Base-by-base conservation (phyloP, 2,797 vertebrate species). In the Craterocephalus amniculus region DNA sequence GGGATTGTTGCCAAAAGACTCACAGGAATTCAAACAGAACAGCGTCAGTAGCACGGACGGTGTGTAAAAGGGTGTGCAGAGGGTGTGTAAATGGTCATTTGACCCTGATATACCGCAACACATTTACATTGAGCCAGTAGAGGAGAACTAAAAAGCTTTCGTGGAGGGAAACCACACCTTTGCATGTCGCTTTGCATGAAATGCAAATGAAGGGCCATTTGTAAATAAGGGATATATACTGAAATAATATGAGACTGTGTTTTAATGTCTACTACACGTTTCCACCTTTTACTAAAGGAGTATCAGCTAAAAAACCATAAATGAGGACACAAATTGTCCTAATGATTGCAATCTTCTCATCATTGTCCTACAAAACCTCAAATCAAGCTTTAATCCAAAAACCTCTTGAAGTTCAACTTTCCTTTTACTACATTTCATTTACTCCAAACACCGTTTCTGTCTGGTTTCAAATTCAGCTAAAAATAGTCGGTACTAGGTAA, bases 161-260 rank as follows among this genome's bases (percentile, higher is more conserved):
- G 18, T 1, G 45, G 31, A 75, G 12, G 32, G 56, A 86, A 76
- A 67, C 80, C 80, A 8, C 80, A 63, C 29, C 45, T 86, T 85
- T 83, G 81, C 48, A 54, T 79, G 49, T 4, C 8, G 45, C 52
- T 92, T 89, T 92, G 80, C 79, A 89, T 90, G 13, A 1, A 4
- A 88, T 72, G 79, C 74, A 89, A 89, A 91, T 38, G 18, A 27
- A 36, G 9, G 56, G 52, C 45, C 34, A 59, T 57, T 49, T 2
- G 4, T 51, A 36, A 56, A 69, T 56, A 31, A 80, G 66, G 35
- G 40, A 63, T 45, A 45, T n/a, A 26, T 22, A 5, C 16, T 64
- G 24, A 45, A 52, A 31, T 56, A 58, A 63, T 51, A 29, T 38
- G 32, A 61, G 31, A 59, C 18, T 31, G 32, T 6, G 43, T 58